Conservation (phyloP, 2,888 invertebrate genomes). For the Piscicola geometra region DNA sequence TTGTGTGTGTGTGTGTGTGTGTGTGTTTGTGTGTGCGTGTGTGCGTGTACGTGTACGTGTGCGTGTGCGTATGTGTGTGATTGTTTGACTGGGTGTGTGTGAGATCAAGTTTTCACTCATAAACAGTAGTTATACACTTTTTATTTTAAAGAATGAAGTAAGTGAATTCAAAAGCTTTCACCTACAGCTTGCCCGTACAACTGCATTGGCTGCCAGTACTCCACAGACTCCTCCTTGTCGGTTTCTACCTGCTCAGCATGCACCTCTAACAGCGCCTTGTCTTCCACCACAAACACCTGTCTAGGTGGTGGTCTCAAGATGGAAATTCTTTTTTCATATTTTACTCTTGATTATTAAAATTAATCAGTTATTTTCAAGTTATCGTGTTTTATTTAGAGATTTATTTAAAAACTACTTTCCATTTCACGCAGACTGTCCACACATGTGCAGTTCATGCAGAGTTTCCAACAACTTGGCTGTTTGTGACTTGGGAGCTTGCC, state of each 20-base stretch:
- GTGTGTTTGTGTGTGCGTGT: too few species aligned
- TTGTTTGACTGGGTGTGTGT: too few species aligned
- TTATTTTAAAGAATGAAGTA: too few species aligned
- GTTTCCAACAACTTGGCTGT: constrained; percentile 4
- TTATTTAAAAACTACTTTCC: neutral
- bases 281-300: neutral
- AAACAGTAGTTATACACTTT: too few species aligned
- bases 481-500: constrained; percentile 24
- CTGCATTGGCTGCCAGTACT: constrained; percentile 30
- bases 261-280: neutral
- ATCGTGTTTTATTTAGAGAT: neutral
- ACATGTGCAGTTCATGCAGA: constrained; percentile 2
- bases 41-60: too few species aligned
- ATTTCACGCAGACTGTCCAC: constrained; percentile 20
- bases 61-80: too few species aligned
- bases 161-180: too few species aligned
- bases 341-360: neutral
- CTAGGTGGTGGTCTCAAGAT: neutral
- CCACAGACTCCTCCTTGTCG: constrained; percentile 11
- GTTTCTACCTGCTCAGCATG: constrained; percentile 29
- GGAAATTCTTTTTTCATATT: neutral
- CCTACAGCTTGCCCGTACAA: constrained; percentile 30
- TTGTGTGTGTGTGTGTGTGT: too few species aligned
- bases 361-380: neutral
- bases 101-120: too few species aligned